Percentiles rank a stretch among this genome's conserved stretches.
Evolutionary conservation across 1,140 invertebrate species (phyloP).

Genomic region (Yoshiicerus persimilis): DNA sequence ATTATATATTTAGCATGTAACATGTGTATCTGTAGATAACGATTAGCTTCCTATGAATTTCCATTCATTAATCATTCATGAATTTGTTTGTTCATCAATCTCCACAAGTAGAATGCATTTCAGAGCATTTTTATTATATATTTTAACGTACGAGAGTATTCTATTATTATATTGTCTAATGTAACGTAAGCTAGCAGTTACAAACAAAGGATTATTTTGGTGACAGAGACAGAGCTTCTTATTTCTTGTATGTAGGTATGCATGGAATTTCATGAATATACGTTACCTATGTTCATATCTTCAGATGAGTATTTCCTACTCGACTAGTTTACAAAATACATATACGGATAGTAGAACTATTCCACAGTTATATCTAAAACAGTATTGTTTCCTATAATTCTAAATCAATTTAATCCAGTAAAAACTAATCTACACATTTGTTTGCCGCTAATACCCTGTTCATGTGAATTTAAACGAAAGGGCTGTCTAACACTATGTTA

Average conservation of each 20-base stretch:
- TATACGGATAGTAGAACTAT: no score
- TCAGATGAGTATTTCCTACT: no score
- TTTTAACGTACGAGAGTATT: not conserved
- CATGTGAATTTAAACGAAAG: no score
- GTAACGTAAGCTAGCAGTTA: no score
- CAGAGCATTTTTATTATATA: slow-evolving; percentile 2
- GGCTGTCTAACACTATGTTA: no score
- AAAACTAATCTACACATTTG: no score
- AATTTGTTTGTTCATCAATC: not conserved
- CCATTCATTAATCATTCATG: slow-evolving; percentile 17
- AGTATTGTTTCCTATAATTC: no score
- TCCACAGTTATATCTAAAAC: no score
- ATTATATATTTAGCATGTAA: not conserved
- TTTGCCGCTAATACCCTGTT: no score
- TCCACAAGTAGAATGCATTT: not conserved
- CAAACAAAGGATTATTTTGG: not conserved
- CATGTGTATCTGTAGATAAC: not conserved
- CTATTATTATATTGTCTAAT: not conserved
- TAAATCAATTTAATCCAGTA: no score
- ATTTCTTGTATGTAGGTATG: not conserved
- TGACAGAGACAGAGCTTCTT: slow-evolving; percentile 5
- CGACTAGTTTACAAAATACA: not conserved
- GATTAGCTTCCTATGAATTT: not conserved
- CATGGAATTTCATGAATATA: no score
- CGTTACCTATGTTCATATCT: no score